Base-by-base conservation (phyloP, 2,113 vertebrate species). In the Hydrolagus affinis region DNA sequence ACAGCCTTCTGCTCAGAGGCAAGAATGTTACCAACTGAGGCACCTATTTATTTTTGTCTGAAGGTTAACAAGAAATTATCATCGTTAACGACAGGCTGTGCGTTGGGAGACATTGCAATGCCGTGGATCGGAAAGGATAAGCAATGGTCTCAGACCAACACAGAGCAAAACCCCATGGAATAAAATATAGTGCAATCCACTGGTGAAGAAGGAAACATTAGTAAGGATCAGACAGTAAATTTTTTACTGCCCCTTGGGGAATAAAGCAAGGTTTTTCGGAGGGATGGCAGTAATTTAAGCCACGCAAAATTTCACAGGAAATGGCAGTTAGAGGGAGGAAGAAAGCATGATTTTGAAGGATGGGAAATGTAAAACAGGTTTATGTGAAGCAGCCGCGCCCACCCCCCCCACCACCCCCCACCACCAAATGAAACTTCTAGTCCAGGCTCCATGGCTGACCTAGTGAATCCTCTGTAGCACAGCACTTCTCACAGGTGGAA, bases 351-450 rank as follows among this genome's bases (percentile, higher is more conserved):
- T 66, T 66, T 32, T 64, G 60, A 62, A 64, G 59, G 25, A 62
- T 15, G 28, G 74, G 56, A 83, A 83, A 83, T 83, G 60, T 66
- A 83, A 83, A 66, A 66, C 78, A 83, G 78, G 60, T 68, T 83
- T 66, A 83, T 66, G 78, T 66, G 78, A 44, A 44, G 1, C 32
- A 66, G 78, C 25, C 78, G n/a, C n/a, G n/a, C n/a, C n/a, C n/a
- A n/a, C n/a, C n/a, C n/a, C n/a, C n/a, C n/a, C n/a, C n/a, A n/a
- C n/a, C n/a, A n/a, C n/a, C n/a, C n/a, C n/a, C n/a, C n/a, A n/a
- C 25, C 60, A 59, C 28, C 17, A 64, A 64, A 25, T 66, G 25
- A 83, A 30, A 23, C 62, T 83, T 83, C 60, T 66, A 64, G 78
- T 25, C 32, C 32, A 10, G 32, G 15, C 66, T 83, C 23, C 60